Percentiles rank a stretch among this genome's conserved stretches.
Conservation (phyloP, 2,797 vertebrate species). For the Parambassis ranga region DNA sequence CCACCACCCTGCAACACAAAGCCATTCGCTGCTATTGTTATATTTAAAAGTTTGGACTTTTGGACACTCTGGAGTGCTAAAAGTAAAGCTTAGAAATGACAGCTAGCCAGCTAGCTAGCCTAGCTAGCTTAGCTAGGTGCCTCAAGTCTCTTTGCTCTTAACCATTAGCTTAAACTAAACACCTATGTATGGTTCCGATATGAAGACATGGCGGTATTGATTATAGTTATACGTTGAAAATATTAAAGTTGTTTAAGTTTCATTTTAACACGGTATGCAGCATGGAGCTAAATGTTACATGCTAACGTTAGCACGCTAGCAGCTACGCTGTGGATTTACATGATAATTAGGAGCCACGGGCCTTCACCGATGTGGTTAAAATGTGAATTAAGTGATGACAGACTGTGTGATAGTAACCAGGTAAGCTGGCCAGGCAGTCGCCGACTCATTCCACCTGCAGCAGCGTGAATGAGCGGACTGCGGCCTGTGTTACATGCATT, state of each 20-base stretch:
- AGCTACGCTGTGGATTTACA: constrained; percentile 17
- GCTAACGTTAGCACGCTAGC: constrained; percentile 67
- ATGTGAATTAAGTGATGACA: background rate
- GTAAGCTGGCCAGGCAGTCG: background rate
- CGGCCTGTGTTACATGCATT: constrained; percentile 85
- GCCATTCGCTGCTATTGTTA: no score
- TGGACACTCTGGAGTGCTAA: no score
- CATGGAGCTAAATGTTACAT: constrained; percentile 22
- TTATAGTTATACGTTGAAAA: no score
- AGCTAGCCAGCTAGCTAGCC: constrained; percentile 30
- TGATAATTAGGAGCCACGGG: rapidly evolving
- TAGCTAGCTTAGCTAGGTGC: constrained; percentile 23
- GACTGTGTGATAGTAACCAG: background rate
- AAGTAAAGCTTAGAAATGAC: no score
- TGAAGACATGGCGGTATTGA: no score
- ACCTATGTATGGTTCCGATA: rapidly evolving
- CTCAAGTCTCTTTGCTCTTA: background rate
- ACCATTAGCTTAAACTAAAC: background rate
- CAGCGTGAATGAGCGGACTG: constrained; percentile 30
- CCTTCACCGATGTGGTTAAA: rapidly evolving
- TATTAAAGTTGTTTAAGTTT: no score
- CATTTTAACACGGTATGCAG: constrained; percentile 1
- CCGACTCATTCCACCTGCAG: constrained; percentile 37
- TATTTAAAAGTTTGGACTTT: background rate
- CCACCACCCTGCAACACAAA: background rate